Conservation (phyloP, 2,113 vertebrate species). For the Oncorhynchus nerka region DNA sequence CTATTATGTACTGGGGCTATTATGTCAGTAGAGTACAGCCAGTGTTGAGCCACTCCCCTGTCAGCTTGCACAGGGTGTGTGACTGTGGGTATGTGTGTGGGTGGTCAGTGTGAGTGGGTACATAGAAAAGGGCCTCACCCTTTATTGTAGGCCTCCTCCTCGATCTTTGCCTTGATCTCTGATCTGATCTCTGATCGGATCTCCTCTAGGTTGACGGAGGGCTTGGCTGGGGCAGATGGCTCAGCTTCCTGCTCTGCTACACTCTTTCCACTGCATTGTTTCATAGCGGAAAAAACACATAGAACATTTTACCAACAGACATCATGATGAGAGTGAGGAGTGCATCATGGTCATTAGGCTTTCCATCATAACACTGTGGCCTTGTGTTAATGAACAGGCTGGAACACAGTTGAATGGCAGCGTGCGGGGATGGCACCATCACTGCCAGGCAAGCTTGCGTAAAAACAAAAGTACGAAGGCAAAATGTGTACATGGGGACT, state of each 20-base stretch:
- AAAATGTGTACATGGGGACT: constrained; percentile 7
- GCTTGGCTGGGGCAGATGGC: constrained; percentile 59
- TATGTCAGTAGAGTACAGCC: too few species aligned
- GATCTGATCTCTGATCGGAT: constrained; percentile 82
- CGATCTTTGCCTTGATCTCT: constrained; percentile 86
- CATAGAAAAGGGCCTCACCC: constrained; percentile 74
- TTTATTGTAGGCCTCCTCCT: constrained; percentile 92
- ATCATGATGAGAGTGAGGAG: constrained; percentile 36
- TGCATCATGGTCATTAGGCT: neutral
- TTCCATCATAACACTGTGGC: constrained; percentile 34
- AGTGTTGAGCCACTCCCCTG: neutral
- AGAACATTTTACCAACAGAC: constrained; percentile 36
- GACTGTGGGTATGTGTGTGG: neutral
- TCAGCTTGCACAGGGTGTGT: neutral
- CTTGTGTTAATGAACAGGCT: constrained; percentile 16
- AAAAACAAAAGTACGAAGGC: constrained; percentile 17
- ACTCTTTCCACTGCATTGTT: constrained; percentile 84
- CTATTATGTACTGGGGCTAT: too few species aligned
- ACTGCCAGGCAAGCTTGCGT: neutral
- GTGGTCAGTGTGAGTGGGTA: too few species aligned
- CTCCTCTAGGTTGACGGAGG: constrained; percentile 76
- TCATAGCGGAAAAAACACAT: constrained; percentile 66
- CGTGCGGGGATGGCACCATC: constrained; percentile 14
- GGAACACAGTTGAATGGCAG: constrained; percentile 8
- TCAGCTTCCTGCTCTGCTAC: constrained; percentile 79